Evolutionary conservation across 2,888 invertebrate species (phyloP).

Genomic region (Epirrita christyi): DNA sequence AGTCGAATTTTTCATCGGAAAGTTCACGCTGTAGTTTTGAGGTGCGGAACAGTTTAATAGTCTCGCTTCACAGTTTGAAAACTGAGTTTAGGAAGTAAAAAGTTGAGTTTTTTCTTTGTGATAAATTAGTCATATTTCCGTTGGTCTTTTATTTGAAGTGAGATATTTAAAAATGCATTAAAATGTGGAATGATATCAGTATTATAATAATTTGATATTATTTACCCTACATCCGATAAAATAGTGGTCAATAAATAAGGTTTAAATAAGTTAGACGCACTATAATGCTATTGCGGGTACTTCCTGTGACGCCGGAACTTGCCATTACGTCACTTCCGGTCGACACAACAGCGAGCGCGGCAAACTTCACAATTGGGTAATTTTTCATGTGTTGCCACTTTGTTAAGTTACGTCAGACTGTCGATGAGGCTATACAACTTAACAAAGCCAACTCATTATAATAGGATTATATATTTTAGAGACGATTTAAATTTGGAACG

Average conservation of each 20-base stretch:
- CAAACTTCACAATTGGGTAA: conserved; percentile 54
- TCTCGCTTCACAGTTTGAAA: conserved; percentile 52
- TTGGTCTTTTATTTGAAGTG: conserved; percentile 20
- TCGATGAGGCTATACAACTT: conserved; percentile 1
- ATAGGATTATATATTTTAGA: too few relatives aligned
- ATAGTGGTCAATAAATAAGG: conserved; percentile 25
- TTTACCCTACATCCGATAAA: too few relatives aligned
- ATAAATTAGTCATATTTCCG: conserved; percentile 34
- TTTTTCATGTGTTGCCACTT: conserved; percentile 50
- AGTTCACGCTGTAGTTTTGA: conserved; percentile 46
- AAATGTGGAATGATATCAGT: too few relatives aligned
- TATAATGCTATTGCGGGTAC: conserved; percentile 48
- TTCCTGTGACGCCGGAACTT: conserved; percentile 61
- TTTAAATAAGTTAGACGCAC: conserved; percentile 33
- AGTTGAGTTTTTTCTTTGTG: conserved; percentile 34
- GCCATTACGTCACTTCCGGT: conserved; percentile 64
- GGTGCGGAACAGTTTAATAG: conserved; percentile 62
- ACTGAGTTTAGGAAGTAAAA: conserved; percentile 41
- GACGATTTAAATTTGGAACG: too few relatives aligned
- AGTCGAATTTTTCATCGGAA: conserved; percentile 73
- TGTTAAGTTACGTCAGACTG: conserved; percentile 1
- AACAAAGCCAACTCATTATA: too few relatives aligned
- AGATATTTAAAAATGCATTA: too few relatives aligned
- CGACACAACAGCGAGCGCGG: conserved; percentile 36
- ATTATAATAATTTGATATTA: too few relatives aligned